Percentiles rank a stretch among this genome's conserved stretches.
Conservation (phyloP, 2,113 vertebrate genomes). For the Jacana jacana region DNA sequence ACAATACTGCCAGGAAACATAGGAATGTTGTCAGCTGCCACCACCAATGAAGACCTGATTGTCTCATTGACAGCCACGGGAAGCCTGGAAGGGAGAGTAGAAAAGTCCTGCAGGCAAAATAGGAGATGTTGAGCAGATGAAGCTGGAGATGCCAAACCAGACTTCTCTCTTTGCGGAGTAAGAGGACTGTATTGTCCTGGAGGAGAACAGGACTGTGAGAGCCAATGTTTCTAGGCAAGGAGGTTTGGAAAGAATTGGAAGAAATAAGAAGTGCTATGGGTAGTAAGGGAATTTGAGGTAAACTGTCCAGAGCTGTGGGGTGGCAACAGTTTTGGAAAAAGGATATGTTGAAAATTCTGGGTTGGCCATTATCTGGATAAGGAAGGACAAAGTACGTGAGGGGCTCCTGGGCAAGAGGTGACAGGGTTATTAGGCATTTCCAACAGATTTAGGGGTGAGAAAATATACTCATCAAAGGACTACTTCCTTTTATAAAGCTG, state of each 20-base stretch:
- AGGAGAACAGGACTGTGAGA: background rate
- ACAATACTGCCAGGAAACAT: background rate
- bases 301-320: background rate
- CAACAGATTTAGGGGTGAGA: background rate
- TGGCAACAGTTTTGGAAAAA: background rate
- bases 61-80: background rate
- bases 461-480: background rate
- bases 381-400: background rate
- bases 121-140: background rate
- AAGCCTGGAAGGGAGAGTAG: background rate
- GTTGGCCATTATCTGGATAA: background rate
- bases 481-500: background rate
- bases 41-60: background rate
- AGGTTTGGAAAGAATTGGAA: background rate
- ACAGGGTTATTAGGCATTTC: background rate
- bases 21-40: background rate
- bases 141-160: background rate
- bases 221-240: background rate
- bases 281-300: background rate
- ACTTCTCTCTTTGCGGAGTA: background rate
- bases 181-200: background rate
- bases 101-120: background rate
- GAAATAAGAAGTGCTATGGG: background rate
- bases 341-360: background rate
- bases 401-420: background rate